A percentile compares a stretch with the other conserved stretches of the same genome.
phyloP scores from a whole-genome alignment of 2,888 invertebrate genomes.

The Aleiodes testaceus region DNA sequence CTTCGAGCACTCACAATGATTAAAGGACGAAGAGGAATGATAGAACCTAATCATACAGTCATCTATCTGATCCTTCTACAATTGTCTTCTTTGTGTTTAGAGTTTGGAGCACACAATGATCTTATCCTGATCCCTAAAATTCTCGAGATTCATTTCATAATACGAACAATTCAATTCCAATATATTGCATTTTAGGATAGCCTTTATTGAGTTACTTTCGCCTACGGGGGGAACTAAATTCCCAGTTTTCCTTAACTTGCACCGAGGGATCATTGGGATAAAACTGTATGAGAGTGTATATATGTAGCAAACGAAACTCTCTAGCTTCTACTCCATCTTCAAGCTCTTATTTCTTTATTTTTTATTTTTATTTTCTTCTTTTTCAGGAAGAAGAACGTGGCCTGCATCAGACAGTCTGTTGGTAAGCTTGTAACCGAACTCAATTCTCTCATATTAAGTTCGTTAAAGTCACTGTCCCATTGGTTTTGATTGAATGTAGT shows the following conservation, averaged over 20 bases:
- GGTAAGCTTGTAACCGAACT: conserved; percentile 27
- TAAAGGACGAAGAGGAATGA: conserved; percentile 1
- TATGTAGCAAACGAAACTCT: conserved; percentile 1
- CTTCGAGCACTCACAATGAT: conserved; percentile 15
- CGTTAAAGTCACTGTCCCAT: conserved; percentile 29
- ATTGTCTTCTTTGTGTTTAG: not conserved
- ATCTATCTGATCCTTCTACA: not conserved
- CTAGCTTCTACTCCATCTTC: conserved; percentile 26
- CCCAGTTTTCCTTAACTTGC: conserved; percentile 5
- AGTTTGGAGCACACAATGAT: not conserved
- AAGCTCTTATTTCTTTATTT: conserved; percentile 37
- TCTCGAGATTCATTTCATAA: no score
- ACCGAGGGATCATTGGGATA: conserved; percentile 28
- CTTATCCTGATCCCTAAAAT: not conserved
- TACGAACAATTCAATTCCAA: no score
- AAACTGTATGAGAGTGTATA: conserved; percentile 15
- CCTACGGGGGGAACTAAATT: conserved; percentile 6
- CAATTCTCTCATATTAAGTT: conserved; percentile 35
- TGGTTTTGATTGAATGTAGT: conserved; percentile 14
- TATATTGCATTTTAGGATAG: no score
- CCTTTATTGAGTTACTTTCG: not conserved
- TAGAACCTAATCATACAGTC: not conserved
- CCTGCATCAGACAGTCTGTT: conserved; percentile 57
- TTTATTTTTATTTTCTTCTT: conserved; percentile 44
- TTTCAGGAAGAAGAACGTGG: conserved; percentile 60